phyloP scores from a whole-genome alignment of 1,140 invertebrate genomes.

The Lutraria rhynchaena region DNA sequence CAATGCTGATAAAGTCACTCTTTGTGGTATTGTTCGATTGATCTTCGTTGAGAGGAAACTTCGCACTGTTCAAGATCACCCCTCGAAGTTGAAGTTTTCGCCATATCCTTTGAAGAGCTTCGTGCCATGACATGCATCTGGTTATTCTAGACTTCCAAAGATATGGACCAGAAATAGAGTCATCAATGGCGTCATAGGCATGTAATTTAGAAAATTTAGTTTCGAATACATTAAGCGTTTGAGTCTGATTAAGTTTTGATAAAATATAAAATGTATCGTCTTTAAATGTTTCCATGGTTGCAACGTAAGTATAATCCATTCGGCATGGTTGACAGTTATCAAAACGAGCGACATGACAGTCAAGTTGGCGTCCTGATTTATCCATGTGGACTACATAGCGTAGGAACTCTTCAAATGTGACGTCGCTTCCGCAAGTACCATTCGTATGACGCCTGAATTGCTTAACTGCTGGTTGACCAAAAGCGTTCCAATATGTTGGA shows the following conservation, averaged over 20 bases:
- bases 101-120: slow-evolving; percentile 34
- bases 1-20: background rate
- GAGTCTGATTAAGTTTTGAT: background rate
- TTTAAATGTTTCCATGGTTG: slow-evolving; percentile 47
- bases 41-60: slow-evolving; percentile 9
- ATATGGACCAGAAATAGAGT: slow-evolving; percentile 36
- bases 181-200: slow-evolving; percentile 24
- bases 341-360: slow-evolving; percentile 6
- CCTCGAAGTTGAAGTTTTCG: slow-evolving; percentile 43
- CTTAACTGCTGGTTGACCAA: background rate
- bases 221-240: background rate
- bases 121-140: slow-evolving; percentile 25
- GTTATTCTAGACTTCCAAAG: slow-evolving; percentile 17
- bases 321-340: slow-evolving; percentile 22
- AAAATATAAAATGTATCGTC: slow-evolving; percentile 19
- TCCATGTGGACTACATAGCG: background rate
- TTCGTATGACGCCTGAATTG: background rate
- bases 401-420: slow-evolving; percentile 34
- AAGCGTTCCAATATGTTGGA: slow-evolving; percentile 28
- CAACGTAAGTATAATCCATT: slow-evolving; percentile 35
- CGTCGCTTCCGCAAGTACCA: slow-evolving; percentile 1
- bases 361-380: background rate
- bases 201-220: background rate
- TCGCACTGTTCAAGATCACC: background rate
- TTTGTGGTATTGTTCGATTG: background rate